These are phyloP conservation scores for Spheniscus mendiculus DNA, from an alignment of 2,113 vertebrate species.

Conservation along the genomic window DNA sequence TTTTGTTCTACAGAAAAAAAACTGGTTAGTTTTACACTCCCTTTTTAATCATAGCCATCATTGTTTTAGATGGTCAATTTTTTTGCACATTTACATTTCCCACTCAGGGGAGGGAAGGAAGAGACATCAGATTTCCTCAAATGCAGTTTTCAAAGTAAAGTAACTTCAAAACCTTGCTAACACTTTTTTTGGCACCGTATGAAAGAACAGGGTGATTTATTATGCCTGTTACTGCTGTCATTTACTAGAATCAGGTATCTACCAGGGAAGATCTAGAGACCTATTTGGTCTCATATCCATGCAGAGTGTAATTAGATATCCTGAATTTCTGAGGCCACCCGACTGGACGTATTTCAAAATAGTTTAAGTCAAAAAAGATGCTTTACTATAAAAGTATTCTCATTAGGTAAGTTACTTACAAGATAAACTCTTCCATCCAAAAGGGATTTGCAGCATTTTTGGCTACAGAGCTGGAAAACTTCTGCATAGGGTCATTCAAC, in stretches of 20 bases:
- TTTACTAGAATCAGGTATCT: neutral
- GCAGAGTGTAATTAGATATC: neutral
- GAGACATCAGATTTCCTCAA: neutral
- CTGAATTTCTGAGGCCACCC: neutral
- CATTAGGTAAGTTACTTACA: slow-evolving; percentile 79
- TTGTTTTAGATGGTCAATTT: neutral
- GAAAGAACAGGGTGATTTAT: neutral
- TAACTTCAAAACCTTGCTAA: neutral
- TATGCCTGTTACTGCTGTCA: neutral
- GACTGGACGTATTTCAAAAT: neutral
- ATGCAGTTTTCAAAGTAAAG: neutral
- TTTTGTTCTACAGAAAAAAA: neutral
- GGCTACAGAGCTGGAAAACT: slow-evolving; percentile 77
- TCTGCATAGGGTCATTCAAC: slow-evolving; percentile 90
- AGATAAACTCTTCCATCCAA: slow-evolving; percentile 93
- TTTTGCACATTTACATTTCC: neutral
- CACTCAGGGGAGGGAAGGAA: neutral
- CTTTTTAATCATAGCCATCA: neutral
- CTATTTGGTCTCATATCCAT: neutral
- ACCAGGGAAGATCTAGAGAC: neutral
- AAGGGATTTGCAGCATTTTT: slow-evolving; percentile 73
- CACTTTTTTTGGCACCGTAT: neutral
- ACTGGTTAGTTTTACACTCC: neutral
- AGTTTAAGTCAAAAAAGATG: neutral
- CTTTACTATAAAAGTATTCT: neutral